A percentile compares a stretch with the other conserved stretches of the same genome.
Evolutionary conservation across 2,797 vertebrate species (phyloP).

Genomic region (Huso huso): DNA sequence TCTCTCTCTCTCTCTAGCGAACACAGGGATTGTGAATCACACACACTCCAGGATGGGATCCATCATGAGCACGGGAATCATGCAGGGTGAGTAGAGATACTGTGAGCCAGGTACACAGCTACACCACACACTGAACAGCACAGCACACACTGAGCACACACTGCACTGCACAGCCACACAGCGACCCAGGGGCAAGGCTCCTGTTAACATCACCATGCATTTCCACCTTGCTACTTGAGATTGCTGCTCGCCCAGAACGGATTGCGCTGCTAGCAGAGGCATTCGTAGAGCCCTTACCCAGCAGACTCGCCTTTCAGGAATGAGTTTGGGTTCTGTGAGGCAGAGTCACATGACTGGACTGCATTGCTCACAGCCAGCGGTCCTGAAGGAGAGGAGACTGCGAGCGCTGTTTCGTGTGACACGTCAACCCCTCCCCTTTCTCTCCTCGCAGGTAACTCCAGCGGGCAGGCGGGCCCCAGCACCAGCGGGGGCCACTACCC

Average conservation of each 20-base stretch:
- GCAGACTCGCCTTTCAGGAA: neutral
- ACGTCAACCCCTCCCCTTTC: neutral
- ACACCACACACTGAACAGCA: too few relatives aligned
- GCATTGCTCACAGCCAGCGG: neutral
- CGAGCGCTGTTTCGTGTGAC: neutral
- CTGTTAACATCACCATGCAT: too few relatives aligned
- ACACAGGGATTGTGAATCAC: conserved; percentile 92
- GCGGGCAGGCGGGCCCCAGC: conserved; percentile 64
- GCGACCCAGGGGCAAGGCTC: too few relatives aligned
- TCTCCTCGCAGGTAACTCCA: conserved; percentile 64
- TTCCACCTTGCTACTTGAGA: too few relatives aligned
- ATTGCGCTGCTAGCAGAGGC: too few relatives aligned
- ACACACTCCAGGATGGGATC: conserved; percentile 96
- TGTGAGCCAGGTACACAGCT: too few relatives aligned
- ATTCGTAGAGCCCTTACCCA: too few relatives aligned
- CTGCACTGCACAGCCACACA: too few relatives aligned
- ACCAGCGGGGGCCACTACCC: conserved; percentile 73
- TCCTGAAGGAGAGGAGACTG: neutral
- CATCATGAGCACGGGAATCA: conserved; percentile 95
- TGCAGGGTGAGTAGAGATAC: conserved; percentile 67
- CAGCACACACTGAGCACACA: too few relatives aligned
- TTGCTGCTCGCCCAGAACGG: too few relatives aligned
- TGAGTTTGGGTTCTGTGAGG: too few relatives aligned
- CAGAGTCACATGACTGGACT: neutral
- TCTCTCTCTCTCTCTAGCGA: conserved; percentile 54